These are phyloP conservation scores for Sebastes aleutianus DNA, from an alignment of 2,797 vertebrate genomes.

Conservation along the genomic window DNA sequence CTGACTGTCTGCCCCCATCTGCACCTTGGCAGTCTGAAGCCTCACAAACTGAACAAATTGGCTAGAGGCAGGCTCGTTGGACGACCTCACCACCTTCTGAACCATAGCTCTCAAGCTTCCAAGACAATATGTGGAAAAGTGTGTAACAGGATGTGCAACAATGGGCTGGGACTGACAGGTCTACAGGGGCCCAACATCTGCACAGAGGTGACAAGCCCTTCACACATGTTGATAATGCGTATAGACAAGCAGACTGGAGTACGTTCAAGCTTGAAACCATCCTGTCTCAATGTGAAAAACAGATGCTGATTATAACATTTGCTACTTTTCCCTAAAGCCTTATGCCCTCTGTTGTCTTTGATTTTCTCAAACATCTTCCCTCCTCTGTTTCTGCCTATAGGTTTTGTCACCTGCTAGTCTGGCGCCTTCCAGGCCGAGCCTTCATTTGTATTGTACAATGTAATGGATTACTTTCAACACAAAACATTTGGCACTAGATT, in stretches of 20 bases:
- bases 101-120: neutral
- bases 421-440: neutral
- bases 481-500: neutral
- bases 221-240: neutral
- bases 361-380: neutral
- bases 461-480: neutral
- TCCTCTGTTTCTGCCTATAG: neutral
- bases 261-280: neutral
- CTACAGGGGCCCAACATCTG: neutral
- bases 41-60: slow-evolving; percentile 24
- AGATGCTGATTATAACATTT: neutral
- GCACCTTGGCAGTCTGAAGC: slow-evolving; percentile 1
- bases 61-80: neutral
- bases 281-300: neutral
- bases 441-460: neutral
- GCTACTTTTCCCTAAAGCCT: neutral
- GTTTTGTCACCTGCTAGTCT: neutral
- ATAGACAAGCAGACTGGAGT: neutral
- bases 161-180: neutral
- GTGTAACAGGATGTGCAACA: neutral
- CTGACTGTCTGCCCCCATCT: slow-evolving; percentile 7
- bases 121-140: neutral
- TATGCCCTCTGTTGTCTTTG: neutral
- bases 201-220: neutral
- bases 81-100: slow-evolving; percentile 4